Conservation (phyloP, 2,797 vertebrate species). For the Sitta carolinensis region DNA sequence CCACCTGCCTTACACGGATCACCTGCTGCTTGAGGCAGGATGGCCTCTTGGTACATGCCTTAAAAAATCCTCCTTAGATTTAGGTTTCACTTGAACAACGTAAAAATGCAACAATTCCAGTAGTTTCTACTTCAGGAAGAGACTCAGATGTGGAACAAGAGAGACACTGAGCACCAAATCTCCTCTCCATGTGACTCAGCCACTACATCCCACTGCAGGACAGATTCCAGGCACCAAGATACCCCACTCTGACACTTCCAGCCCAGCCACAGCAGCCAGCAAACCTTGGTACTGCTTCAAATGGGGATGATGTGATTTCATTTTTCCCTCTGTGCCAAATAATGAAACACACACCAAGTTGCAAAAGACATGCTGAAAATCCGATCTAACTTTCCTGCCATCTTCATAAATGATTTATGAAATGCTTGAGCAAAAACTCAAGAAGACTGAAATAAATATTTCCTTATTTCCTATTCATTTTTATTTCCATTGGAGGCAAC, state of each 20-base stretch:
- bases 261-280: slow-evolving; percentile 26
- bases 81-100: background rate
- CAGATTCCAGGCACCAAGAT: background rate
- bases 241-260: slow-evolving; percentile 2
- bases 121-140: background rate
- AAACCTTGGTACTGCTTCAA: background rate
- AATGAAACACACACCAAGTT: background rate
- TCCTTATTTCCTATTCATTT: background rate
- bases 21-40: background rate
- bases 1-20: background rate
- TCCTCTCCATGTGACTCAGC: background rate
- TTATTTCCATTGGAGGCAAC: background rate
- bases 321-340: background rate
- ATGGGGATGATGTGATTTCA: background rate
- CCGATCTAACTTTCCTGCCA: background rate
- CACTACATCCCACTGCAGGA: background rate
- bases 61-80: background rate
- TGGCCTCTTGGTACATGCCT: background rate
- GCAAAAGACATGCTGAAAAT: slow-evolving; percentile 10
- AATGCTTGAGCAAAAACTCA: background rate
- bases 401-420: background rate
- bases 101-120: background rate
- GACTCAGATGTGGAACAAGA: background rate
- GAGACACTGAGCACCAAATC: background rate
- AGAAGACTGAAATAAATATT: background rate